Evolutionary conservation across 2,888 invertebrate genomes (phyloP).

Genomic region (Lysandra coridon): DNA sequence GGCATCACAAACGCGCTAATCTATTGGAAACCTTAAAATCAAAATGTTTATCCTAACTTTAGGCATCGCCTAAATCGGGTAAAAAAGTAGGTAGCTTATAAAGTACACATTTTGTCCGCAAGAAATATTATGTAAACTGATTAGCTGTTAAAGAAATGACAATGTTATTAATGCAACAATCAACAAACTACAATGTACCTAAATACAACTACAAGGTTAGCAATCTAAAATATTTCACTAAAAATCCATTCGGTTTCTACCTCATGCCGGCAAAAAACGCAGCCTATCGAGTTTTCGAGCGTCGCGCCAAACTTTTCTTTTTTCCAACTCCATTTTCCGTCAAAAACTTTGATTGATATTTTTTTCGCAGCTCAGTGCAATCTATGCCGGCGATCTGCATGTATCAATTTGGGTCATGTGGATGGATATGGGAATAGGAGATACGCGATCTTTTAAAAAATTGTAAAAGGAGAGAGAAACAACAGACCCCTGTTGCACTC

Average conservation of each 20-base stretch:
- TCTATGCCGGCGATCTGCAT: neutral
- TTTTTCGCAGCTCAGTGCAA: conserved; percentile 6
- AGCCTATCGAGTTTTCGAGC: conserved; percentile 1
- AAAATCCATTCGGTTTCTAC: neutral
- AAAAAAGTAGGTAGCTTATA: no score
- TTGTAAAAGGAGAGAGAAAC: neutral
- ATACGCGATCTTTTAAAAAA: neutral
- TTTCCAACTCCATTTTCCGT: conserved; percentile 1
- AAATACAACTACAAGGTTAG: neutral
- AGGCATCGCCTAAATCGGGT: no score
- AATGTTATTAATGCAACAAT: neutral
- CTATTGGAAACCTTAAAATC: no score
- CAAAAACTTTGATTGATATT: conserved; percentile 21
- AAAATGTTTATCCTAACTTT: no score
- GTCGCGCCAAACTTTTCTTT: conserved; percentile 12
- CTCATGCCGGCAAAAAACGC: neutral
- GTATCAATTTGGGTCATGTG: conserved; percentile 9
- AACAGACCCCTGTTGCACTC: neutral
- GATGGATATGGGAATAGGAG: neutral
- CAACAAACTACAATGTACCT: no score
- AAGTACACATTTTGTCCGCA: no score
- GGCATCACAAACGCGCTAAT: no score
- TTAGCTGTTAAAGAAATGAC: no score
- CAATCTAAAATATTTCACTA: neutral
- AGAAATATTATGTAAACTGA: no score